Percentiles rank a stretch among this genome's conserved stretches.
These are phyloP conservation scores for Zenarchopterus dispar DNA, from an alignment of 2,797 vertebrate genomes.

Conservation along the genomic window DNA sequence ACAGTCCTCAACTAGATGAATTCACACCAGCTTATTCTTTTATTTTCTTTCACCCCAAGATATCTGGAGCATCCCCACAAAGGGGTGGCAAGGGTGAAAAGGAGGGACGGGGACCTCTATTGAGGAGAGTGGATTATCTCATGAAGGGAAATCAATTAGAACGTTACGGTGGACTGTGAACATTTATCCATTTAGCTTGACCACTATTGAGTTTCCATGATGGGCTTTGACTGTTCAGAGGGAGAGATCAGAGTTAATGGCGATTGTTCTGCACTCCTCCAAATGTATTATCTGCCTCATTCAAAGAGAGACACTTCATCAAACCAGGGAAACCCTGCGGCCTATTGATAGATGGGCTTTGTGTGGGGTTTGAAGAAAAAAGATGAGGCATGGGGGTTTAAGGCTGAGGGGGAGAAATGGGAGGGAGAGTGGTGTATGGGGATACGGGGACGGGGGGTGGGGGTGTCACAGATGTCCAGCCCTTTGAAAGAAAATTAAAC, in stretches of 20 bases:
- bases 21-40: constrained; percentile 80
- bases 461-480: constrained; percentile 99
- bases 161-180: constrained; percentile 95
- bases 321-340: constrained; percentile 94
- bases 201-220: constrained; percentile 99
- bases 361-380: constrained; percentile 89
- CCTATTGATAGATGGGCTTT: constrained; percentile 97
- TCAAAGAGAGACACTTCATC: constrained; percentile 99
- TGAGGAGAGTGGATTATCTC: constrained; percentile 95
- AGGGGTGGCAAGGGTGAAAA: constrained; percentile 90
- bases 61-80: constrained; percentile 73
- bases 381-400: constrained; percentile 70
- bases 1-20: constrained; percentile 87
- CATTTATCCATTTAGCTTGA: constrained; percentile 99
- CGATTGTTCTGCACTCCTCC: constrained; percentile 96
- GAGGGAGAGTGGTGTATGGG: constrained; percentile 51
- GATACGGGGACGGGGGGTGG: constrained; percentile 61
- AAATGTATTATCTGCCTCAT: constrained; percentile 99
- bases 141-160: constrained; percentile 99
- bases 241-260: constrained; percentile 96
- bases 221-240: constrained; percentile 92
- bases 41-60: constrained; percentile 69
- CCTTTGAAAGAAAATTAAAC: constrained; percentile 99
- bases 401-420: constrained; percentile 63
- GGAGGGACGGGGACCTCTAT: constrained; percentile 86